phyloP scores from a whole-genome alignment of 2,888 invertebrate species.

The Selenia dentaria region DNA sequence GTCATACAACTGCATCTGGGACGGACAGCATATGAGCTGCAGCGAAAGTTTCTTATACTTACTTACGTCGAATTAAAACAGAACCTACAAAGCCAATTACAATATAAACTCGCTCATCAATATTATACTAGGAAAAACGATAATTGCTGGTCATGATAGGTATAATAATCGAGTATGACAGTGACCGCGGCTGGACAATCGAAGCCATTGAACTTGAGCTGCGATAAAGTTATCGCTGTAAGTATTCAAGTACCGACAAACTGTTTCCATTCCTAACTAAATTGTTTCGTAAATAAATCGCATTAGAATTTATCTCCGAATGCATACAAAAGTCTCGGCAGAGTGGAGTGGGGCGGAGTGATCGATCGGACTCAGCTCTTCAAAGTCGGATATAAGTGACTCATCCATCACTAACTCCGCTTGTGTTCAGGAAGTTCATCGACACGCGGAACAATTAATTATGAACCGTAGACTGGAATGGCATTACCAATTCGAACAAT shows the following conservation, averaged over 20 bases:
- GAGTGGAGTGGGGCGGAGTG: conserved; percentile 12
- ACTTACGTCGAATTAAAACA: too few relatives aligned
- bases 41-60: too few relatives aligned
- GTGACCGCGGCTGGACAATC: conserved; percentile 2
- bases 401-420: conserved; percentile 12
- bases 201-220: conserved; percentile 18
- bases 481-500: not conserved
- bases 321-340: conserved; percentile 1
- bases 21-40: too few relatives aligned
- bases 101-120: too few relatives aligned
- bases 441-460: conserved; percentile 9
- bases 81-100: too few relatives aligned
- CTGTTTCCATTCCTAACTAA: conserved; percentile 3
- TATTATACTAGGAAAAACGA: too few relatives aligned
- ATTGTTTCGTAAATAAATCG: conserved; percentile 9
- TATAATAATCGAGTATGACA: not conserved
- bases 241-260: conserved; percentile 1
- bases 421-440: conserved; percentile 18
- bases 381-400: conserved; percentile 16
- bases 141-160: not conserved
- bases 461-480: not conserved
- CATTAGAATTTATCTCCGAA: conserved; percentile 16
- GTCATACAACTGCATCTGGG: not conserved
- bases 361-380: conserved; percentile 21
- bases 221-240: conserved; percentile 20